Evolutionary conservation across 2,797 vertebrate species (phyloP), one percentile per base, ranked within the genome.

Genomic region (Neosilurus mollespiculum): DNA sequence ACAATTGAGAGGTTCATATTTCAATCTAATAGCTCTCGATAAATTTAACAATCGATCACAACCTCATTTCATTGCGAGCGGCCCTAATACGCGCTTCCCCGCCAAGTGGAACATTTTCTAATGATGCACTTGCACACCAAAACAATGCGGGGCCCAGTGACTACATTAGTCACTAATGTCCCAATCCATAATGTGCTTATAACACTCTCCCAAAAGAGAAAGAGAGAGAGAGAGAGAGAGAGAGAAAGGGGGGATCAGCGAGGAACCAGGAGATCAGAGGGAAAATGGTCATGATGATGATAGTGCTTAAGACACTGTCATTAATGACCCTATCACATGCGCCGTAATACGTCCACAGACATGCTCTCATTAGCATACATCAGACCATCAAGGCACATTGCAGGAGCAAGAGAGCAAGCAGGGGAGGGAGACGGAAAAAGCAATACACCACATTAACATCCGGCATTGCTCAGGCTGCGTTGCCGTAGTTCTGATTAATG

Each of bases 1-100:
- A 95, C 95, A 95, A 96, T 95, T 93, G 94, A 94, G 94, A 94
- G 94, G 93, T 94, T 94, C 94, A 96, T 96, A 94, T 95, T 95
- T 95, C 95, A 96, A 92, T 90, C 92, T 95, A 95, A 95, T 95
- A 95, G 95, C 93, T 94, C 91, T 91, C 93, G 91, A 95, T 95
- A 95, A 96, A 94, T 96, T 95, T 95, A 94, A 95, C 94, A 94
- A 96, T 97, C 94, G 94, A 96, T 96, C 96, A 96, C 93, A 93
- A 93, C 94, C 95, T 96, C 94, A 94, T 96, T 97, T 96, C 94
- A 95, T 94, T 94, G 93, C 2, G 8, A 92, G 92, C 91, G 92
- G 93, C 92, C 94, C 95, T 96, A 92, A 96, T 94, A 91, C 93
- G 93, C 91, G 95, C 93, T 95, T 95, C 94, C 93, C 91, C 90